Conservation (phyloP, 2,797 vertebrate genomes). For the Aselliscus stoliczkanus region DNA sequence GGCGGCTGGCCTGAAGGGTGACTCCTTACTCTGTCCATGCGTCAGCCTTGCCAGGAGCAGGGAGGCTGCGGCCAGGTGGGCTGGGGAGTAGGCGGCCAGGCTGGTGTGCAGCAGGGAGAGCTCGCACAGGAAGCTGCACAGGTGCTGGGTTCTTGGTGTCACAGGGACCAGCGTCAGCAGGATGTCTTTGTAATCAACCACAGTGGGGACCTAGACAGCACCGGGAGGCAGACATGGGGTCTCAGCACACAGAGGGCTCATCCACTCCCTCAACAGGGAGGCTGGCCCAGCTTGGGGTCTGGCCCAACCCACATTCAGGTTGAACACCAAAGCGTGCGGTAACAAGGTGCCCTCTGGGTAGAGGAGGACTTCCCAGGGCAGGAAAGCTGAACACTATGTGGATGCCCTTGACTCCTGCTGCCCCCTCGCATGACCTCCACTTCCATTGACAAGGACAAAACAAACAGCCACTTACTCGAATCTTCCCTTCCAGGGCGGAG, state of each 20-base stretch:
- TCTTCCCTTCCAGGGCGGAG: slow-evolving; percentile 92
- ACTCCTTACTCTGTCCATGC: slow-evolving; percentile 89
- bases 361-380: background rate
- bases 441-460: background rate
- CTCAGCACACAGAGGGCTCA: background rate
- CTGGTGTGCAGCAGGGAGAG: slow-evolving; percentile 92
- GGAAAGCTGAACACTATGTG: background rate
- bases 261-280: background rate
- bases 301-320: rapidly evolving
- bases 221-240: rapidly evolving
- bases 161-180: slow-evolving; percentile 85
- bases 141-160: slow-evolving; percentile 87
- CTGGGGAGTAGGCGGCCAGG: slow-evolving; percentile 85
- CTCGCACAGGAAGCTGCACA: slow-evolving; percentile 95
- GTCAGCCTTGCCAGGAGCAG: slow-evolving; percentile 90
- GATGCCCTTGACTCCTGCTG: background rate
- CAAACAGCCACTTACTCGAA: slow-evolving; percentile 84
- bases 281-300: background rate
- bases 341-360: background rate
- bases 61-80: slow-evolving; percentile 88
- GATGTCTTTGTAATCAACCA: slow-evolving; percentile 94
- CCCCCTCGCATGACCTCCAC: background rate
- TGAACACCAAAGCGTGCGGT: rapidly evolving
- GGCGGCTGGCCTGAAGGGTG: background rate
- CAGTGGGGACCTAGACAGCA: slow-evolving; percentile 86